Conservation (phyloP, 2,797 vertebrate species). For the Huso huso region DNA sequence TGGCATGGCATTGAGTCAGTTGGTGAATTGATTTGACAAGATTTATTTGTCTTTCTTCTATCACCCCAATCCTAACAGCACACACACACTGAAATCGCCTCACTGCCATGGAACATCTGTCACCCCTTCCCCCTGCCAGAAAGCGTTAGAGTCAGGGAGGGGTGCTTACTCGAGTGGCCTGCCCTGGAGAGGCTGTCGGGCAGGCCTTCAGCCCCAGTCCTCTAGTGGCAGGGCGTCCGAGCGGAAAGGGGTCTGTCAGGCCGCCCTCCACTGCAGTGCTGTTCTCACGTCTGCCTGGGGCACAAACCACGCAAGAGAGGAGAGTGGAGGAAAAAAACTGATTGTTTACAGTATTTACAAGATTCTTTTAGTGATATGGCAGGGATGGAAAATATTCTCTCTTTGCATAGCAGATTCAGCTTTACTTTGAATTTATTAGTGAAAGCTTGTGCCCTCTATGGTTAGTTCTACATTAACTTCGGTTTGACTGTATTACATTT, state of each 20-base stretch:
- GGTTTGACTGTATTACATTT: too few relatives aligned
- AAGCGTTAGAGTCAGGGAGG: constrained; percentile 57
- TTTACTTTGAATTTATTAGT: too few relatives aligned
- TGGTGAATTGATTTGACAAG: constrained; percentile 61
- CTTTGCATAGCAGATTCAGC: too few relatives aligned
- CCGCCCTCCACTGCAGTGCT: constrained; percentile 32
- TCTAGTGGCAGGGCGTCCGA: constrained; percentile 33
- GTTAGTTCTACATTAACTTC: too few relatives aligned
- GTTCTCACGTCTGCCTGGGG: constrained; percentile 18
- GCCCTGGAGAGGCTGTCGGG: constrained; percentile 35
- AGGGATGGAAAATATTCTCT: too few relatives aligned
- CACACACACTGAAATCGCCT: constrained; percentile 27
- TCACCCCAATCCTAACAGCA: constrained; percentile 20
- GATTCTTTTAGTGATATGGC: too few relatives aligned
- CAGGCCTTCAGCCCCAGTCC: constrained; percentile 32
- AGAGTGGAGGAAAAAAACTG: constrained; percentile 1
- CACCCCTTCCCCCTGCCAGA: constrained; percentile 62
- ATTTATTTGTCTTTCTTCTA: constrained; percentile 61
- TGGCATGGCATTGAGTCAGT: constrained; percentile 55
- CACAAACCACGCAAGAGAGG: neutral
- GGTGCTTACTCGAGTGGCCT: constrained; percentile 41
- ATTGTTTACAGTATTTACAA: neutral
- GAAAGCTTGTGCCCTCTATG: too few relatives aligned
- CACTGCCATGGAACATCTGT: constrained; percentile 71
- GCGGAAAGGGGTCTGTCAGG: constrained; percentile 45